Percentiles rank a stretch among this genome's conserved stretches.
These are phyloP conservation scores for Gisinianus flammeolus DNA, from an alignment of 2,888 invertebrate species.

Conservation along the genomic window DNA sequence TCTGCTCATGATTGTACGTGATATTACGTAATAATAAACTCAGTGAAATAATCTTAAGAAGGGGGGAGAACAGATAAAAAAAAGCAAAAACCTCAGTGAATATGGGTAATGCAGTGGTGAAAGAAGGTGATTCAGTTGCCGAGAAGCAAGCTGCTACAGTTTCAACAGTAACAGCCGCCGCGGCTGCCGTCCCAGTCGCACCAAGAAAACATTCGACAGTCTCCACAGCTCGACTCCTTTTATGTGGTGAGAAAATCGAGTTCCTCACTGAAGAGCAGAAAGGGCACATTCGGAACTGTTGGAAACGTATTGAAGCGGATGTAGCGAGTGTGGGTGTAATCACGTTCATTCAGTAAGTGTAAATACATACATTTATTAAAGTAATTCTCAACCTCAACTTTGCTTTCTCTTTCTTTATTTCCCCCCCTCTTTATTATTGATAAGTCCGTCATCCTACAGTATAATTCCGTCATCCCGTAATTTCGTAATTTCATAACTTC, in stretches of 20 bases:
- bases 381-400: too few relatives aligned
- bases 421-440: too few relatives aligned
- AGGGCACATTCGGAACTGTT: constrained; percentile 61
- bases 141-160: constrained; percentile 20
- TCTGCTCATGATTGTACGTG: too few relatives aligned
- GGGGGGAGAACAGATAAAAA: too few relatives aligned
- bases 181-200: constrained; percentile 34
- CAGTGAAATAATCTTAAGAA: too few relatives aligned
- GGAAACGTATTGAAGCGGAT: constrained; percentile 62
- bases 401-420: too few relatives aligned
- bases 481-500: too few relatives aligned
- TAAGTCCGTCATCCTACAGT: too few relatives aligned
- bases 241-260: constrained; percentile 55
- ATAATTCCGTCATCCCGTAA: too few relatives aligned
- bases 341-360: constrained; percentile 63
- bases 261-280: constrained; percentile 60
- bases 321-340: constrained; percentile 63
- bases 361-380: too few relatives aligned
- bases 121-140: constrained; percentile 40
- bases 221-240: constrained; percentile 53
- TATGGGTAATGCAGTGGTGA: constrained; percentile 55
- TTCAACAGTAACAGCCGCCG: neutral
- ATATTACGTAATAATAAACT: too few relatives aligned
- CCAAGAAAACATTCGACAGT: constrained; percentile 57
- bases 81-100: too few relatives aligned